These are phyloP conservation scores for Pionites leucogaster DNA, from an alignment of 2,113 vertebrate genomes.

Conservation along the genomic window DNA sequence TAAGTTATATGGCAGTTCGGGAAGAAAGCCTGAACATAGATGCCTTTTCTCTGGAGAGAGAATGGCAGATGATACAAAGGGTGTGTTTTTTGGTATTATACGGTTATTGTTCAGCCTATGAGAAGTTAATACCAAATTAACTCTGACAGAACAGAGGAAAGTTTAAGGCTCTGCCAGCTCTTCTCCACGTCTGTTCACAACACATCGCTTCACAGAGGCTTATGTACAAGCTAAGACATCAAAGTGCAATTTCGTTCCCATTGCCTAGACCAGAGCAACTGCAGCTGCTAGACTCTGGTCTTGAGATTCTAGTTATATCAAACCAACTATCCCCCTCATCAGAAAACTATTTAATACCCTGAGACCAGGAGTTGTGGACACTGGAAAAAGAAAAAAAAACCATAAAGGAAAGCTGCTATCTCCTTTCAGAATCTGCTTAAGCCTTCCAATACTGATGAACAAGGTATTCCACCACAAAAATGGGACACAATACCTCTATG, in stretches of 20 bases:
- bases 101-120: not conserved
- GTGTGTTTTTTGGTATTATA: not conserved
- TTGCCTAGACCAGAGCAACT: not conserved
- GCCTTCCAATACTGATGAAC: not conserved
- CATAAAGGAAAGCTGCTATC: not conserved
- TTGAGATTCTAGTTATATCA: not conserved
- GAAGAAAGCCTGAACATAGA: not conserved
- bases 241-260: not conserved
- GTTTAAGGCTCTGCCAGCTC: not conserved
- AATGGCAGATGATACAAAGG: not conserved
- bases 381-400: not conserved
- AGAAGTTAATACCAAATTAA: not conserved
- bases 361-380: constrained; percentile 3
- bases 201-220: not conserved
- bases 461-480: not conserved
- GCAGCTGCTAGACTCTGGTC: not conserved
- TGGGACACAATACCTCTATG: not conserved
- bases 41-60: not conserved
- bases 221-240: not conserved
- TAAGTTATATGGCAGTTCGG: not conserved
- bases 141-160: not conserved
- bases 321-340: not conserved
- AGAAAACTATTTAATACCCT: not conserved
- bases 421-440: not conserved
- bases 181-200: not conserved